Percentiles rank a stretch among this genome's conserved stretches.
Conservation (phyloP, 2,797 vertebrate genomes). For the Poeciliopsis paucimaculata region DNA sequence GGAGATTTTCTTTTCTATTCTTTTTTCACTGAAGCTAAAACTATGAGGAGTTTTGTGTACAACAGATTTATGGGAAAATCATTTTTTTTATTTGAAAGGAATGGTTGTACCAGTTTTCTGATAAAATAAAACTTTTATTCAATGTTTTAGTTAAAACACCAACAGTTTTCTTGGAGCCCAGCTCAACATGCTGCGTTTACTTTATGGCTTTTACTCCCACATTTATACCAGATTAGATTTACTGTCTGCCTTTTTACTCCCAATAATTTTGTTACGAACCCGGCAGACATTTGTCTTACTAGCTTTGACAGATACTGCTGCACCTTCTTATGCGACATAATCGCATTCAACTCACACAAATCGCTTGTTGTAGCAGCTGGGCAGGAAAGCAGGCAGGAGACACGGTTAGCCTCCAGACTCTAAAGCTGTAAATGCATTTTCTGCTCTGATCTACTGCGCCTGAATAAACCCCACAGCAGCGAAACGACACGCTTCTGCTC, state of each 20-base stretch:
- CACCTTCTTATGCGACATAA: constrained; percentile 31
- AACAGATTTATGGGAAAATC: no score
- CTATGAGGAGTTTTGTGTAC: no score
- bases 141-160: neutral
- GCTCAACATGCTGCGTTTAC: neutral
- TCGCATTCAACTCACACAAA: constrained; percentile 17
- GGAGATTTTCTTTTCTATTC: no score
- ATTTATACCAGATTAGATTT: constrained; percentile 4
- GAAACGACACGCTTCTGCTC: constrained; percentile 64
- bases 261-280: constrained; percentile 4
- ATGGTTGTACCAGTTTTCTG: neutral
- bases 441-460: constrained; percentile 48
- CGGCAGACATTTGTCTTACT: constrained; percentile 4
- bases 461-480: constrained; percentile 54
- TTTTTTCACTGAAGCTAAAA: no score
- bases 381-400: constrained; percentile 39
- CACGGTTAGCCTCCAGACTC: constrained; percentile 44
- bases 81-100: no score
- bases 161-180: neutral
- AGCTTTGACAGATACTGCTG: constrained; percentile 3
- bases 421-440: constrained; percentile 62
- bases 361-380: constrained; percentile 30
- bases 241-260: constrained; percentile 14
- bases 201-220: neutral
- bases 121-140: neutral